Percentiles rank a stretch among this genome's conserved stretches.
phyloP scores from a whole-genome alignment of 2,797 vertebrate species.

The Garrulus glandarius region DNA sequence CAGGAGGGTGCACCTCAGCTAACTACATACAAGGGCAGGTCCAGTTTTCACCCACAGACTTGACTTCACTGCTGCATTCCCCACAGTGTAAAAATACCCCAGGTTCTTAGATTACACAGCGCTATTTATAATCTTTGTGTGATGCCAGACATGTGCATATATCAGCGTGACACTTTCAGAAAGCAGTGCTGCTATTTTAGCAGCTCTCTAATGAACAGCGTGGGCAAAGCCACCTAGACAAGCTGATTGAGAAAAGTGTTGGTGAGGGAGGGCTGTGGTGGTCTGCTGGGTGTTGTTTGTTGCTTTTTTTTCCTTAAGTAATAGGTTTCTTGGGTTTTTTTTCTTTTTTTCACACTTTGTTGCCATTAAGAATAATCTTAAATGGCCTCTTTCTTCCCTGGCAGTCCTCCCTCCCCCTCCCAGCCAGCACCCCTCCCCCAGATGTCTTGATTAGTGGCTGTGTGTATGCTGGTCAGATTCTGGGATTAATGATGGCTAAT shows the following conservation, averaged over 20 bases:
- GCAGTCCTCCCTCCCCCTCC: neutral
- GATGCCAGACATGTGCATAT: conserved; percentile 43
- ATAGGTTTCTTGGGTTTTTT: neutral
- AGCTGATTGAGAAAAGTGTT: neutral
- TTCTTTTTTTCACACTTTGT: neutral
- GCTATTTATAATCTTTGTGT: conserved; percentile 59
- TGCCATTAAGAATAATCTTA: conserved; percentile 59
- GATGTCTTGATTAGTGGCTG: conserved; percentile 96
- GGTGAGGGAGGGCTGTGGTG: neutral
- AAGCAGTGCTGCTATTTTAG: conserved; percentile 55
- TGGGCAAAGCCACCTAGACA: conserved; percentile 37
- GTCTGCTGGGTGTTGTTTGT: neutral
- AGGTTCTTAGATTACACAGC: neutral
- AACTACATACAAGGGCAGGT: neutral
- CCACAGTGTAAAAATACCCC: neutral
- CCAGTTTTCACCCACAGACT: neutral
- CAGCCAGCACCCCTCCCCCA: conserved; percentile 63
- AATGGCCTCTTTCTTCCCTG: conserved; percentile 21
- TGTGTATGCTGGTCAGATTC: conserved; percentile 98
- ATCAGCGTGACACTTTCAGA: conserved; percentile 40
- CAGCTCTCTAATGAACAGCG: conserved; percentile 44
- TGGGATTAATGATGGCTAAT: conserved; percentile 99
- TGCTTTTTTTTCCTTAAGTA: neutral
- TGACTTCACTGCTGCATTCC: neutral
- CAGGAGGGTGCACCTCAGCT: neutral